A percentile compares a stretch with the other conserved stretches of the same genome.
Conservation (phyloP, 1,140 invertebrate species). For the Sitophilus oryzae region DNA sequence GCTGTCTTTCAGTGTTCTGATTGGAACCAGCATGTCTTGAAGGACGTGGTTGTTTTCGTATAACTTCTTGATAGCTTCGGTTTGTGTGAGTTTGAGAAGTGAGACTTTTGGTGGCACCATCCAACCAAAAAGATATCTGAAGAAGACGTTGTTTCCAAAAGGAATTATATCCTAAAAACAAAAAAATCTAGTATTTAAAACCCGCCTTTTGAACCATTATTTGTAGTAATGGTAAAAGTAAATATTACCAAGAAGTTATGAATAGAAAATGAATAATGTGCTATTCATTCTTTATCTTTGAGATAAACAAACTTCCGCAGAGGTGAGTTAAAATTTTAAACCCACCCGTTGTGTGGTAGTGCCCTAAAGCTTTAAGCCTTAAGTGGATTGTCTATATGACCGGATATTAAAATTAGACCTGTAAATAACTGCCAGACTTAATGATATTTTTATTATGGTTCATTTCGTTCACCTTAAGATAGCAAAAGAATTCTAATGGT, state of each 20-base stretch:
- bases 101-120: slow-evolving; percentile 78
- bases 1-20: slow-evolving; percentile 55
- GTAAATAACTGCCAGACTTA: background rate
- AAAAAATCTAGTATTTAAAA: background rate
- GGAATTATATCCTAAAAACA: slow-evolving; percentile 70
- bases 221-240: background rate
- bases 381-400: slow-evolving; percentile 1
- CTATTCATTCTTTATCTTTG: slow-evolving; percentile 3
- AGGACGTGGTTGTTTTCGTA: slow-evolving; percentile 78
- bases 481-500: too few species aligned
- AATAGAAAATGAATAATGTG: background rate
- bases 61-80: slow-evolving; percentile 62
- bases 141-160: slow-evolving; percentile 74
- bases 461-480: too few species aligned
- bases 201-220: too few species aligned
- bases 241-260: slow-evolving; percentile 5
- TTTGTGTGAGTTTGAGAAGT: slow-evolving; percentile 75
- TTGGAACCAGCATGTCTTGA: slow-evolving; percentile 78
- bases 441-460: background rate
- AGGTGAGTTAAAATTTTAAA: background rate
- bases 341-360: background rate
- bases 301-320: slow-evolving; percentile 14
- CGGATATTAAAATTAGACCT: background rate
- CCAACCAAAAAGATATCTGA: slow-evolving; percentile 72
- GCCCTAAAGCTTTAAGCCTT: background rate